Percentiles rank a stretch among this genome's conserved stretches.
Conservation (phyloP, 2,113 vertebrate genomes). For the Numenius arquata region DNA sequence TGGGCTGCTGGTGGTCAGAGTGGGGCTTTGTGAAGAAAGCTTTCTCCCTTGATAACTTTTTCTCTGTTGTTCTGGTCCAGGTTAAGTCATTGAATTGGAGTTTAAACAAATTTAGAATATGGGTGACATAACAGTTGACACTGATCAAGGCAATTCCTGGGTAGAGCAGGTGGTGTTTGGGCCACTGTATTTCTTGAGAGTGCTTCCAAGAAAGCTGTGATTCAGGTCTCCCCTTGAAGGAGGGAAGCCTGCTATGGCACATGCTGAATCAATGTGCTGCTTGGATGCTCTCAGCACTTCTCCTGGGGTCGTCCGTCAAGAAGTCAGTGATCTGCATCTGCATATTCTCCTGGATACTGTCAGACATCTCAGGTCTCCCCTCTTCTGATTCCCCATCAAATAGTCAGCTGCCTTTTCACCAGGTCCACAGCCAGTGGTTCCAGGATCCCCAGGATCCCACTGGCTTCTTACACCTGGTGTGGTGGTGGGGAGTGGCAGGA, state of each 20-base stretch:
- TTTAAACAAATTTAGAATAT: background rate
- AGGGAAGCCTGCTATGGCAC: background rate
- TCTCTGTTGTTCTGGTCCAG: background rate
- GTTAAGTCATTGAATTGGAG: background rate
- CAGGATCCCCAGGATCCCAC: background rate
- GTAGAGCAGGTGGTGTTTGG: background rate
- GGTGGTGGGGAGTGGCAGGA: background rate
- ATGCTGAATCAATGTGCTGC: background rate
- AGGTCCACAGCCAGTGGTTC: fast-evolving
- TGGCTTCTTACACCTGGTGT: background rate
- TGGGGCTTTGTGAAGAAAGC: background rate
- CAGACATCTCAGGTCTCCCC: background rate
- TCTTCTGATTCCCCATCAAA: background rate
- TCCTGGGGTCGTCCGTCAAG: background rate
- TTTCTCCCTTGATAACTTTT: background rate
- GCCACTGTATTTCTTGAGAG: background rate
- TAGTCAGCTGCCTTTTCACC: background rate
- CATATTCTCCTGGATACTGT: background rate
- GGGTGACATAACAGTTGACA: background rate
- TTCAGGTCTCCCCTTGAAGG: background rate
- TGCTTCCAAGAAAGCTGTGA: background rate
- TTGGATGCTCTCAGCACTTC: background rate
- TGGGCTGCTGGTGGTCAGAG: background rate
- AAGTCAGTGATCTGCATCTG: background rate
- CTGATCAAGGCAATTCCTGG: fast-evolving